phyloP scores from a whole-genome alignment of 2,113 vertebrate species.

The Eudyptes chrysolophus region DNA sequence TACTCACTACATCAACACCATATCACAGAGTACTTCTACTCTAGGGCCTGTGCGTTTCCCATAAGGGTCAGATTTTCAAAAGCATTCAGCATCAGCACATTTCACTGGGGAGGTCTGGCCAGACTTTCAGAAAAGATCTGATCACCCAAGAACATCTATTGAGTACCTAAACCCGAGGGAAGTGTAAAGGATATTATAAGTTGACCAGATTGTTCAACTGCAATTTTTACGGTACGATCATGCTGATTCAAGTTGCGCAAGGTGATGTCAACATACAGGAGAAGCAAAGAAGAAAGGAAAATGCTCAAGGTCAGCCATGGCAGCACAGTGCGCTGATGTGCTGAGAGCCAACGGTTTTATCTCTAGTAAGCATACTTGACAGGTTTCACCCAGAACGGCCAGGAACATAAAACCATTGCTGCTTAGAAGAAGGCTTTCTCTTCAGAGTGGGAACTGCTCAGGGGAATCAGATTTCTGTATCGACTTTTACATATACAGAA shows the following conservation, averaged over 20 bases:
- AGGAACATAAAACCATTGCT: neutral
- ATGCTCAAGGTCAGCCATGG: neutral
- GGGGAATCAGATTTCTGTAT: conserved; percentile 4
- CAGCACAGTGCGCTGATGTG: neutral
- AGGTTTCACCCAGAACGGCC: neutral
- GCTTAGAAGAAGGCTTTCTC: neutral
- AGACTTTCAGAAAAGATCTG: neutral
- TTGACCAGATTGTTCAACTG: neutral
- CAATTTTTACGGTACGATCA: neutral
- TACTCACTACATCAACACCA: neutral
- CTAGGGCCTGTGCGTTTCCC: neutral
- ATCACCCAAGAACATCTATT: neutral
- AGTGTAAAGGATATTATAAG: neutral
- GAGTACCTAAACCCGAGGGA: neutral
- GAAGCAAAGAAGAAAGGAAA: neutral
- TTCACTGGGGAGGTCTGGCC: neutral
- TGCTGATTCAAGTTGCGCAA: neutral
- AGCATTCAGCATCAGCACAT: neutral
- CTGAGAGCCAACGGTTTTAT: neutral
- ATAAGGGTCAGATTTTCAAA: neutral
- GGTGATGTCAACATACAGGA: neutral
- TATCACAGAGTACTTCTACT: neutral
- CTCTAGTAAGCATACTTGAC: neutral
- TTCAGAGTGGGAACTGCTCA: neutral
- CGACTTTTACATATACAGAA: neutral